Evolutionary conservation across 2,797 vertebrate species (phyloP).

Genomic region (Enteromius radiatus): DNA sequence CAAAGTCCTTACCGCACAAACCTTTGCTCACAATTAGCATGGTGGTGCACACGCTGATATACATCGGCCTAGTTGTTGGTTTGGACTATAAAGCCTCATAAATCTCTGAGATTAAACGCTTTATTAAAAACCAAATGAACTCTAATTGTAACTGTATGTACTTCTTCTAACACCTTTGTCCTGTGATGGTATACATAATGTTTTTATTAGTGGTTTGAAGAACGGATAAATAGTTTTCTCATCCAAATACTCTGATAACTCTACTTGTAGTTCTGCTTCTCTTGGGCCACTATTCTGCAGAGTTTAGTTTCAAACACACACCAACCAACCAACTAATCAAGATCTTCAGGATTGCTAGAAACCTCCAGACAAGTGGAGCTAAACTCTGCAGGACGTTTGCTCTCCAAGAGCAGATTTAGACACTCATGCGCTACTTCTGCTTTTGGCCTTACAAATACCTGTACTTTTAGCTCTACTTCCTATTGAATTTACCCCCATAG

Average conservation of each 20-base stretch:
- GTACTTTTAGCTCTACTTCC: neutral
- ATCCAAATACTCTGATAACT: neutral
- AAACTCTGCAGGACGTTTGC: neutral
- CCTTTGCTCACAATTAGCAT: neutral
- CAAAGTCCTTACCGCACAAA: neutral
- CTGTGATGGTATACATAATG: neutral
- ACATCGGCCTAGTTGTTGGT: neutral
- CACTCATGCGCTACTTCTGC: neutral
- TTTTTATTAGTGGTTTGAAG: neutral
- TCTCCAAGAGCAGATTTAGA: neutral
- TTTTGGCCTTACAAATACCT: neutral
- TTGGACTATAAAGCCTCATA: slow-evolving; percentile 36
- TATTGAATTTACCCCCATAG: too few relatives aligned
- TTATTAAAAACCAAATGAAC: slow-evolving; percentile 80
- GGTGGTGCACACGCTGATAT: neutral
- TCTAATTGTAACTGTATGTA: slow-evolving; percentile 47
- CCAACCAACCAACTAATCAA: neutral
- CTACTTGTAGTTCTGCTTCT: neutral
- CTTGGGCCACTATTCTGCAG: neutral
- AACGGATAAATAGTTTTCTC: neutral
- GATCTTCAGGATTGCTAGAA: neutral
- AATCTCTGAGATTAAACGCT: slow-evolving; percentile 74
- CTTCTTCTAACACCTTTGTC: neutral
- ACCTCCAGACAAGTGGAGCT: neutral
- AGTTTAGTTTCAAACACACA: neutral